Base-by-base conservation (phyloP, 2,797 vertebrate genomes). In the Tympanoctomys barrerae region DNA sequence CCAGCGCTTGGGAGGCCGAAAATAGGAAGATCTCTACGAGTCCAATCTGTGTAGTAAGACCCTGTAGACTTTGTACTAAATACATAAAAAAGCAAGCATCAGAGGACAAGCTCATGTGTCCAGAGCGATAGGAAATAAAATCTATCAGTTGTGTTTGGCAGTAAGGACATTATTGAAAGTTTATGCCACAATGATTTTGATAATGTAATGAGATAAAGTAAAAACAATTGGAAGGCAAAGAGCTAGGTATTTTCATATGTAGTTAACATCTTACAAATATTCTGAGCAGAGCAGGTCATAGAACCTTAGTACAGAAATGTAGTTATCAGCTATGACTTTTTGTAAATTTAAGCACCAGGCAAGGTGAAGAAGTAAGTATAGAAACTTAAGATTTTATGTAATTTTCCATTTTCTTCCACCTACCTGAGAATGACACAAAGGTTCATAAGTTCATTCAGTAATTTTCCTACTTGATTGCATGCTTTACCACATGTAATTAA, bases 131-230 rank as follows among this genome's bases (percentile, higher is more conserved):
- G 93, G 18, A 9, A 5, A 18, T 89, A 19, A 87, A 91, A 83
- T 77, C 26, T 61, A 91, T 91, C 84, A 94, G 64, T 42, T 87
- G 21, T 78, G 83, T 93, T 97, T 91, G 85, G 21, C 77, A 94
- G 49, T 77, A 59, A 94, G 8, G 13, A 70, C 9, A 66, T 93
- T 80, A 96, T 62, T 96, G 77, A 26, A 18, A 91, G 62, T 94
- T 91, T 85, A 80, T 93, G 84, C 78, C 66, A 87, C 93, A 80
- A 21, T 71, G 80, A 91, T 91, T 91, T 96, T 52, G 81, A 75
- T n/a, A 87, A 87, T 62, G 8, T 31, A 81, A 81, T 71, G 19
- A 90, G 16, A 6, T 42, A 28, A 81, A 87, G 6, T 21, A 75
- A 88, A 5, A 81, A 31, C 33, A 78, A 70, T 87, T 36, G 14